phyloP scores from a whole-genome alignment of 2,113 vertebrate species.

The Cavia porcellus region DNA sequence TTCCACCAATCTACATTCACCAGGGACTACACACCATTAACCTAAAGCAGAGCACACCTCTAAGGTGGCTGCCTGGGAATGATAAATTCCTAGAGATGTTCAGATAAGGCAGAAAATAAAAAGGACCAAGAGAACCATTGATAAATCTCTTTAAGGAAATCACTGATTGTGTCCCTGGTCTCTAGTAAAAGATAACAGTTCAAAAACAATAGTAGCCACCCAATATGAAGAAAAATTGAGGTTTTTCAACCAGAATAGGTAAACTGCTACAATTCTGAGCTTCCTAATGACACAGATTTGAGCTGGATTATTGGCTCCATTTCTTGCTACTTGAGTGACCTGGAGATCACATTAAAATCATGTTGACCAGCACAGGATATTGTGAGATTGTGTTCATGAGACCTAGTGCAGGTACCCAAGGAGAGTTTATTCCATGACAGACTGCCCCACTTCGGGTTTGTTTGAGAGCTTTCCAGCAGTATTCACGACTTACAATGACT shows the following conservation, averaged over 20 bases:
- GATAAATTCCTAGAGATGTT: conserved; percentile 50
- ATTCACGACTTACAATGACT: background rate
- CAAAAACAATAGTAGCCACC: background rate
- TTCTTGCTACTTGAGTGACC: background rate
- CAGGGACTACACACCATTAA: background rate
- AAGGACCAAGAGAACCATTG: conserved; percentile 13
- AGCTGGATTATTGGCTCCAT: background rate
- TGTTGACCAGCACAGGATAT: background rate
- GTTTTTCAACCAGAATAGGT: background rate
- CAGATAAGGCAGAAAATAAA: conserved; percentile 52
- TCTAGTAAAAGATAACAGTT: conserved; percentile 19
- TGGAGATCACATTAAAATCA: conserved; percentile 13
- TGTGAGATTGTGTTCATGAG: background rate
- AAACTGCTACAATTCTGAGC: background rate
- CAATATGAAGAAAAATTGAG: background rate
- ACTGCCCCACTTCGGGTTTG: background rate
- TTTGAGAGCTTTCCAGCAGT: background rate
- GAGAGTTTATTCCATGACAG: background rate
- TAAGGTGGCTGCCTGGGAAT: background rate
- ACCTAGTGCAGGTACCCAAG: background rate
- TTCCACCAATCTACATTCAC: conserved; percentile 35
- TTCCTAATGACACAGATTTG: background rate
- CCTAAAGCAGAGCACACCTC: conserved; percentile 21
- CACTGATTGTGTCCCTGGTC: background rate
- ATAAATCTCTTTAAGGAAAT: conserved; percentile 62